Base-by-base conservation (phyloP, 2,888 invertebrate genomes). In the Aphodius sticticus region DNA sequence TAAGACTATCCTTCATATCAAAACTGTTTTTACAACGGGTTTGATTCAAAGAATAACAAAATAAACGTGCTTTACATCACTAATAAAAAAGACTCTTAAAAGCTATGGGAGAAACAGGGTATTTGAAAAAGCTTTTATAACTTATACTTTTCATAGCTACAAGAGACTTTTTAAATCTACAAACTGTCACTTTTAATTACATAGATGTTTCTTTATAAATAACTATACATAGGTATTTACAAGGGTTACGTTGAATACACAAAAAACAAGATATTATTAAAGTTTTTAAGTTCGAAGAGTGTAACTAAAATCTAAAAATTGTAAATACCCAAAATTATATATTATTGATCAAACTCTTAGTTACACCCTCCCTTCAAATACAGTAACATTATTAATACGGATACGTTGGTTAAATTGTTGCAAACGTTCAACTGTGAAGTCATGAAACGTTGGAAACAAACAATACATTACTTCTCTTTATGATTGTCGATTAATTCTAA, bases 211-310 rank as follows among this genome's bases (percentile, higher is more conserved):
- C 7, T 74, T 26, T 87, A 87, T 86, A 88, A 87, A 86, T 88
- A 88, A 87, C 88, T 88, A 88, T 89, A 89, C 88, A 89, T 89
- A 89, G 88, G 88, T 89, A 89, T 89, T 88, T 89, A 89, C 89
- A 89, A 53, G 84, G 86, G 85, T 82, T 86, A 81, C 53, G 53
- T 9, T 53, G 53, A 53, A 53, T 53, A 53, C 53, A 53, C 78
- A 53, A 36, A 76, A 76, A 53, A 76, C 15, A 53, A 53, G 53
- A 53, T 53, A 9, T 12, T 53, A 7, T 53, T 53, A 53, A 53
- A 53, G 53, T 12, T 70, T 70, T 70, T 3, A 70, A 70, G 70
- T 16, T 70, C 26, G 26, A 70, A 70, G 26, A n/a, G 26, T 70
- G 70, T 9, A 70, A 36, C 37, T 74, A 35, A 35, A 26, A 72